Evolutionary conservation across 1,140 invertebrate species (phyloP).

Genomic region (Euwallacea fornicatus): DNA sequence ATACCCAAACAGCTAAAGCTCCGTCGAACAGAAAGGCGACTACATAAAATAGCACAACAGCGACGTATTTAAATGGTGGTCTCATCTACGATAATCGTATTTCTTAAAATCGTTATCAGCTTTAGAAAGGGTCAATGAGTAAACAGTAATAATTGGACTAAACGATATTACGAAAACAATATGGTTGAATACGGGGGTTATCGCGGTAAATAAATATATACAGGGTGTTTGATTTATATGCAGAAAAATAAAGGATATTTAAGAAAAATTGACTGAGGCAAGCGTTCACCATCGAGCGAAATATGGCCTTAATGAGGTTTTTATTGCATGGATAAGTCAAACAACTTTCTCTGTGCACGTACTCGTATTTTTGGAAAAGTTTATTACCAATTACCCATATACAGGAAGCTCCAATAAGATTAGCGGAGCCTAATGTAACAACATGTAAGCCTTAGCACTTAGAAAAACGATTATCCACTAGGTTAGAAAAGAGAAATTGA

Average conservation of each 20-base stretch:
- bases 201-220: not conserved
- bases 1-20: not conserved
- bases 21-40: not conserved
- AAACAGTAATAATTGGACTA: conserved; percentile 27
- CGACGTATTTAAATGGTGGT: not conserved
- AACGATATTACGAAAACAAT: conserved; percentile 25
- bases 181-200: not conserved
- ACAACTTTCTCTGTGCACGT: too few relatives aligned
- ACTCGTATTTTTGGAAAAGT: too few relatives aligned
- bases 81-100: not conserved
- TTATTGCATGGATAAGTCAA: not conserved
- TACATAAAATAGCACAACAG: not conserved
- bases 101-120: conserved; percentile 14
- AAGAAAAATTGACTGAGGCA: not conserved
- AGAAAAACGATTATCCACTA: too few relatives aligned
- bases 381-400: too few relatives aligned
- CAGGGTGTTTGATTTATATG: not conserved
- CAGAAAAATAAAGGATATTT: not conserved
- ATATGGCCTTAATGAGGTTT: not conserved
- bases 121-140: conserved; percentile 26
- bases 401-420: too few relatives aligned
- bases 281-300: not conserved
- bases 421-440: too few relatives aligned
- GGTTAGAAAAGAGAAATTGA: too few relatives aligned
- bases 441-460: too few relatives aligned